Conservation (phyloP, 2,113 vertebrate species). For the Neogale vison region DNA sequence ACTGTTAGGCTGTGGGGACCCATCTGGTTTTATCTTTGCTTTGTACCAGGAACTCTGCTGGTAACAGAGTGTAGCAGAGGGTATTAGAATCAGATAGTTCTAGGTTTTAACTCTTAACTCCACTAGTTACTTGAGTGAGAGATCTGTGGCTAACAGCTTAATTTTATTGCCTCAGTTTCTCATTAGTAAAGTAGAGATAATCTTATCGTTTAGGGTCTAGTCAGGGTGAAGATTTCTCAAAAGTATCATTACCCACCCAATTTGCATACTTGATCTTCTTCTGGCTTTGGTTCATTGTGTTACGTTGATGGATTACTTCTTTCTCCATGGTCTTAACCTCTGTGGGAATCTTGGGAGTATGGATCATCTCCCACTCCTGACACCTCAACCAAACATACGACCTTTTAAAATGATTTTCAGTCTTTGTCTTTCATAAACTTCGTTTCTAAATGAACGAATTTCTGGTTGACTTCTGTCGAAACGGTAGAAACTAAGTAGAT, state of each 20-base stretch:
- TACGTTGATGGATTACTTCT: background rate
- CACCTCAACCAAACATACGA: background rate
- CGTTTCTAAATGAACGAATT: background rate
- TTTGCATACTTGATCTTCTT: background rate
- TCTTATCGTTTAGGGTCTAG: background rate
- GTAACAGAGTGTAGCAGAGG: background rate
- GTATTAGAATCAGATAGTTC: background rate
- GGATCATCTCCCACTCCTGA: background rate
- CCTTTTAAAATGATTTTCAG: background rate
- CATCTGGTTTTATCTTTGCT: background rate
- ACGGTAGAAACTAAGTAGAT: background rate
- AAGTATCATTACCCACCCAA: background rate
- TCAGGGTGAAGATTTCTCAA: background rate
- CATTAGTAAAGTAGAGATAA: background rate
- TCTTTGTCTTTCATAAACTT: background rate
- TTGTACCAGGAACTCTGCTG: too few species aligned
- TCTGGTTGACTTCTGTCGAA: background rate
- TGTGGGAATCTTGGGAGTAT: background rate
- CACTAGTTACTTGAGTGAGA: background rate
- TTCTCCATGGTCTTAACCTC: background rate
- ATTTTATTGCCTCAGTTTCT: background rate
- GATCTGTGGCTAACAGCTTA: background rate
- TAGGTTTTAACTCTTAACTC: background rate
- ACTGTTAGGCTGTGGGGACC: background rate
- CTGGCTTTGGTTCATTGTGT: background rate